phyloP scores from a whole-genome alignment of 2,113 vertebrate genomes.

The Polyodon spathula region DNA sequence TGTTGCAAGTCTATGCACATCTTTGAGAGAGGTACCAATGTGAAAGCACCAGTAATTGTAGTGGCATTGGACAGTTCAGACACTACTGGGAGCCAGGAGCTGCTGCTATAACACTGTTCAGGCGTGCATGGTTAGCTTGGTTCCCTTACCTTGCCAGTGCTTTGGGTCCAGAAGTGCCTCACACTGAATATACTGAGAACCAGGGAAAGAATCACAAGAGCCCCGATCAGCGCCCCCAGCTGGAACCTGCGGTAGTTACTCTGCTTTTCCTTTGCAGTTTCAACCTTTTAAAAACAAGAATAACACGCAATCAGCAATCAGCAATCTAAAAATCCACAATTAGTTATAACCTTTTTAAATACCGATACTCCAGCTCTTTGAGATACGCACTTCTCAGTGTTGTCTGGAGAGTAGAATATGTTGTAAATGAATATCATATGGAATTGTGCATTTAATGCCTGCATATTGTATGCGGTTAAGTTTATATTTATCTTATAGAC shows the following conservation, averaged over 20 bases:
- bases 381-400: no score
- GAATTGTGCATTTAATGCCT: no score
- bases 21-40: no score
- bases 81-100: background rate
- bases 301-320: background rate
- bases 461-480: no score
- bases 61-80: background rate
- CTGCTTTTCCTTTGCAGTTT: constrained; percentile 46
- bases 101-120: no score
- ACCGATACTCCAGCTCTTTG: no score
- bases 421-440: no score
- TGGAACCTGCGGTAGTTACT: constrained; percentile 38
- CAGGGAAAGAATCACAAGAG: constrained; percentile 45
- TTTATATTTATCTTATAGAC: no score
- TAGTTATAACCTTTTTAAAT: background rate
- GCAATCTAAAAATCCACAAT: background rate
- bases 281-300: constrained; percentile 37
- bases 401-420: no score
- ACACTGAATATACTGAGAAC: constrained; percentile 48
- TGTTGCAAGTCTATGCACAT: no score
- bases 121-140: no score
- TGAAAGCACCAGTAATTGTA: background rate
- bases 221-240: constrained; percentile 40
- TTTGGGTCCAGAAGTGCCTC: constrained; percentile 50
- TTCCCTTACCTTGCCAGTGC: constrained; percentile 48